phyloP scores from a whole-genome alignment of 1,140 invertebrate species.

The Vanessa atalanta region DNA sequence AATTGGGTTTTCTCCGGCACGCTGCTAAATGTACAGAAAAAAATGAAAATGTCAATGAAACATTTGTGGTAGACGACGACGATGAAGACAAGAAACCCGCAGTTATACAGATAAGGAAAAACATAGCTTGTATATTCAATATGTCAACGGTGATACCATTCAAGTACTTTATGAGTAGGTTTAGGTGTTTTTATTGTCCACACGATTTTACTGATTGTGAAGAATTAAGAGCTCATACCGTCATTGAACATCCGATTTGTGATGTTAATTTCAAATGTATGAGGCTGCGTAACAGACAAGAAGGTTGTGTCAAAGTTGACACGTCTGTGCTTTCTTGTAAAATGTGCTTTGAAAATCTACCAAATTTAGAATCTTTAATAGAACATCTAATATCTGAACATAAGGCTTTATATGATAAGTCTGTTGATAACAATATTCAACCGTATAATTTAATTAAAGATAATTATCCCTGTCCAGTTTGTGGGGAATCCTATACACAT shows the following conservation, averaged over 20 bases:
- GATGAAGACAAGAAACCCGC: slow-evolving; percentile 27
- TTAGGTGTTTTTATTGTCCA: slow-evolving; percentile 68
- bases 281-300: slow-evolving; percentile 63
- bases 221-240: slow-evolving; percentile 60
- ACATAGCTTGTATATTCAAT: slow-evolving; percentile 66
- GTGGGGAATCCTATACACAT: slow-evolving; percentile 53
- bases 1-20: slow-evolving; percentile 37
- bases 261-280: slow-evolving; percentile 65
- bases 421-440: slow-evolving; percentile 56
- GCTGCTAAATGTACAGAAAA: slow-evolving; percentile 32
- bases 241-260: slow-evolving; percentile 61
- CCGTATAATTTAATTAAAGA: slow-evolving; percentile 63
- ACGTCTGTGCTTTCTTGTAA: slow-evolving; percentile 59
- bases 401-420: slow-evolving; percentile 62
- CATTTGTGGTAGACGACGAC: slow-evolving; percentile 16
- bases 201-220: slow-evolving; percentile 61
- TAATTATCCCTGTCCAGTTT: slow-evolving; percentile 65
- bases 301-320: slow-evolving; percentile 63
- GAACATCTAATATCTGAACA: slow-evolving; percentile 64
- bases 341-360: slow-evolving; percentile 51
- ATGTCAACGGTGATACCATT: slow-evolving; percentile 71
- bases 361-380: slow-evolving; percentile 54
- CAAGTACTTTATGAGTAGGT: slow-evolving; percentile 65
- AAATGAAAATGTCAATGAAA: slow-evolving; percentile 9
- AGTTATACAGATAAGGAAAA: slow-evolving; percentile 60